Evolutionary conservation across 1,140 invertebrate genomes (phyloP).

Genomic region (Pachyrhynchus sulphureomaculatus): DNA sequence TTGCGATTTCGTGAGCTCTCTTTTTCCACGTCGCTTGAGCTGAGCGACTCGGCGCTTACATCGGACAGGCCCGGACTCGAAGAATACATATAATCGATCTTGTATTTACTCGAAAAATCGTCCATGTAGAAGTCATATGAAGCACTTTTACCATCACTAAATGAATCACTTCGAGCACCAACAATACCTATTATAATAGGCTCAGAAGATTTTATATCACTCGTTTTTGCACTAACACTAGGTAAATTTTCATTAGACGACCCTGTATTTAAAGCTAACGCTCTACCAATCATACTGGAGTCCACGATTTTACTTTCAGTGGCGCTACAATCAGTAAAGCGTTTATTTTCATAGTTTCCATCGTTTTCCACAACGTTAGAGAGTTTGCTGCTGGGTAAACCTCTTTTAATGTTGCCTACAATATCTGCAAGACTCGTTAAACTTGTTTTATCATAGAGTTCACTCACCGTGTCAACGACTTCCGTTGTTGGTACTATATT

Average conservation of each 20-base stretch:
- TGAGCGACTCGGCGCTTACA: conserved; percentile 44
- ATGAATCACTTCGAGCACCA: neutral
- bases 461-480: neutral
- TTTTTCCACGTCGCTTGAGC: conserved; percentile 43
- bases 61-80: conserved; percentile 45
- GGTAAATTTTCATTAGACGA: neutral
- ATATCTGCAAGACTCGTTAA: neutral
- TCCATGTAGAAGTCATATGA: neutral
- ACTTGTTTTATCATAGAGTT: neutral
- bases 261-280: neutral
- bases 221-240: neutral
- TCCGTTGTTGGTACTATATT: neutral
- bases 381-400: neutral
- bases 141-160: conserved; percentile 1
- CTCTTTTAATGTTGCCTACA: neutral
- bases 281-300: neutral
- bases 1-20: conserved; percentile 15
- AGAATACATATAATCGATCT: conserved; percentile 19
- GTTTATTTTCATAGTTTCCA: neutral
- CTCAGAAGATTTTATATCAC: neutral
- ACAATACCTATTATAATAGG: neutral
- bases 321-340: neutral
- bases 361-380: neutral
- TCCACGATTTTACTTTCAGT: neutral
- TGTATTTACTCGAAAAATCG: conserved; percentile 18